Percentiles rank a stretch among this genome's conserved stretches.
phyloP scores from a whole-genome alignment of 2,797 vertebrate species.

The Pseudopleuronectes americanus region DNA sequence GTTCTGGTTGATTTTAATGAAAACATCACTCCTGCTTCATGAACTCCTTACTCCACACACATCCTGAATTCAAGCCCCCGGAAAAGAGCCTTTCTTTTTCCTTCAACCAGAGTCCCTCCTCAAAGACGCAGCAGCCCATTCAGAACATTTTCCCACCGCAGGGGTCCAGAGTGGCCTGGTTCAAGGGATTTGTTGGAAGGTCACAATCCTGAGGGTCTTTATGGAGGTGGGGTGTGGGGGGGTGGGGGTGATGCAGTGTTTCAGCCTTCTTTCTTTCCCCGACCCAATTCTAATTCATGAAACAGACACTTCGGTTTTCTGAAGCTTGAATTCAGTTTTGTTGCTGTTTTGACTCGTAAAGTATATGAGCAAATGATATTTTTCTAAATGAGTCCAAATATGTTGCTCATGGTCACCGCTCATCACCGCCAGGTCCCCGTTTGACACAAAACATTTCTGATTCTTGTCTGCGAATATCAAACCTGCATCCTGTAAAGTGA shows the following conservation, averaged over 20 bases:
- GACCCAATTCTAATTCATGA: constrained; percentile 56
- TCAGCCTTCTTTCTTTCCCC: constrained; percentile 45
- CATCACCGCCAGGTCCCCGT: background rate
- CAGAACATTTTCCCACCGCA: constrained; percentile 77
- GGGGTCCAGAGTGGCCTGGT: constrained; percentile 66
- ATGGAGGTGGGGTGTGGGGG: constrained; percentile 35
- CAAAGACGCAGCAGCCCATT: constrained; percentile 71
- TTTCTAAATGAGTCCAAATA: background rate
- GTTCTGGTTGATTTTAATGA: constrained; percentile 36
- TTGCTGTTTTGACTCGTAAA: background rate
- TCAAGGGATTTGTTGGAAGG: constrained; percentile 69
- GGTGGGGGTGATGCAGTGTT: background rate
- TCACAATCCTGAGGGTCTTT: constrained; percentile 67
- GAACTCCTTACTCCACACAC: constrained; percentile 51
- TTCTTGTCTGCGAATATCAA: too few species aligned
- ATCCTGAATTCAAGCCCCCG: constrained; percentile 58
- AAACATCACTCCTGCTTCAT: constrained; percentile 56
- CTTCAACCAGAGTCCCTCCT: constrained; percentile 55
- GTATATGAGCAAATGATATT: too few species aligned
- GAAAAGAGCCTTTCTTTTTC: constrained; percentile 69
- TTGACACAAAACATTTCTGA: too few species aligned
- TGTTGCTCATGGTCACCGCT: background rate
- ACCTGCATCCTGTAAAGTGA: too few species aligned
- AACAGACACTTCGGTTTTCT: constrained; percentile 43
- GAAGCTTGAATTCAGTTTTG: constrained; percentile 28